Conservation (phyloP, 2,888 invertebrate species). For the Electrophaes corylata region DNA sequence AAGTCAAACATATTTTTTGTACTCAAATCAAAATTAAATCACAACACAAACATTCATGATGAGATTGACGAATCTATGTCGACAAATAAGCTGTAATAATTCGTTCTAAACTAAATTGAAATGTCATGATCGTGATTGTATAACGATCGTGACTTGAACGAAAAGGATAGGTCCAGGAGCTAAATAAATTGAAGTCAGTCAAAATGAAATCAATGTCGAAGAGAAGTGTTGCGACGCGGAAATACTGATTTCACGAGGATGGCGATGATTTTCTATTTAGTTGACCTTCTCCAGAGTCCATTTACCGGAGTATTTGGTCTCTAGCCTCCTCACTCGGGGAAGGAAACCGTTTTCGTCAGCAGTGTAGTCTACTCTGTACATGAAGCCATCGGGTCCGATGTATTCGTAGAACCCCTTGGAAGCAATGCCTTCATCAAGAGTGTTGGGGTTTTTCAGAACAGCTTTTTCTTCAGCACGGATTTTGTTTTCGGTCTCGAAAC, state of each 20-base stretch:
- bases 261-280: conserved; percentile 48
- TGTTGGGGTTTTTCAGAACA: conserved; percentile 77
- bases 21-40: conserved; percentile 51
- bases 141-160: conserved; percentile 55
- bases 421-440: conserved; percentile 78
- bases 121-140: conserved; percentile 67
- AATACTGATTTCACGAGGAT: conserved; percentile 73
- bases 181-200: conserved; percentile 54
- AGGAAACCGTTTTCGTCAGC: conserved; percentile 82
- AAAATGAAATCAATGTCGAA: conserved; percentile 32
- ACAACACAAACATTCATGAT: conserved; percentile 33
- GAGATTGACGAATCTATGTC: conserved; percentile 45
- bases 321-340: conserved; percentile 73
- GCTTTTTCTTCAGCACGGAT: conserved; percentile 81
- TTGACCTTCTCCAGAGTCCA: conserved; percentile 78
- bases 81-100: conserved; percentile 39
- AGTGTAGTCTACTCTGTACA: conserved; percentile 81
- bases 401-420: conserved; percentile 81
- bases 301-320: conserved; percentile 79
- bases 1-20: conserved; percentile 49
- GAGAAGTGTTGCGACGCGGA: conserved; percentile 38
- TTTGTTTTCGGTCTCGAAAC: conserved; percentile 83
- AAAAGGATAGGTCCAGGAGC: conserved; percentile 42
- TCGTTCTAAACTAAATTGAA: conserved; percentile 52
- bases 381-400: conserved; percentile 81